Evolutionary conservation across 2,113 vertebrate genomes (phyloP).

Genomic region (Hippoglossus stenolepis): DNA sequence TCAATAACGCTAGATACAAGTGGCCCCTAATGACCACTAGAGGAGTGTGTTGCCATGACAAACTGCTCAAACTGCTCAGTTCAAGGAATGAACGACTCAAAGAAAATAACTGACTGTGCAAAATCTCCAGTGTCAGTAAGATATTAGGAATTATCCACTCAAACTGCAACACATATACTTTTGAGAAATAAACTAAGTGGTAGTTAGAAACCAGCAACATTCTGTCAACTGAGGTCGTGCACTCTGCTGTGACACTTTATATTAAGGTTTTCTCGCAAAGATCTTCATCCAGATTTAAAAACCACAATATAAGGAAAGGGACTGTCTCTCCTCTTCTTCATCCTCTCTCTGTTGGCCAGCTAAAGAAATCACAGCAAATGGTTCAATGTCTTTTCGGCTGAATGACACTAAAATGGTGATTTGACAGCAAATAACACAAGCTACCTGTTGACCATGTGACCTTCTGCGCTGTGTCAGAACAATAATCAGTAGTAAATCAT

Average conservation of each 20-base stretch:
- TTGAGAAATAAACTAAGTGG: not conserved
- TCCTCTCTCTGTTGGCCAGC: not conserved
- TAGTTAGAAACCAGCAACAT: not conserved
- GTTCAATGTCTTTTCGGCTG: no score
- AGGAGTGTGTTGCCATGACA: conserved; percentile 9
- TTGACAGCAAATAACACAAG: no score
- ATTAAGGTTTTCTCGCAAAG: not conserved
- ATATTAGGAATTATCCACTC: not conserved
- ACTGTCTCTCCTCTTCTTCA: not conserved
- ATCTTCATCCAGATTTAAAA: not conserved
- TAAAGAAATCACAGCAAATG: not conserved
- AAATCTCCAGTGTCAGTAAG: not conserved
- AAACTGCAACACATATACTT: not conserved
- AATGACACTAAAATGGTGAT: not conserved
- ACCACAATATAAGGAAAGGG: not conserved
- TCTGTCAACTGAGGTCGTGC: not conserved
- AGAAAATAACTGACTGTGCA: not conserved
- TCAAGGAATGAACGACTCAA: not conserved
- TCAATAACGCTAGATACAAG: not conserved
- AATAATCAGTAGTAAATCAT: not conserved
- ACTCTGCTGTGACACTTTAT: no score
- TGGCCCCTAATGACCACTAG: not conserved
- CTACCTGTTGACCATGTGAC: not conserved
- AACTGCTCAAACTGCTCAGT: not conserved
- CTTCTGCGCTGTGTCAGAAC: not conserved